Base-by-base conservation (phyloP, 2,113 vertebrate genomes). In the Eulacestoma nigropectus region DNA sequence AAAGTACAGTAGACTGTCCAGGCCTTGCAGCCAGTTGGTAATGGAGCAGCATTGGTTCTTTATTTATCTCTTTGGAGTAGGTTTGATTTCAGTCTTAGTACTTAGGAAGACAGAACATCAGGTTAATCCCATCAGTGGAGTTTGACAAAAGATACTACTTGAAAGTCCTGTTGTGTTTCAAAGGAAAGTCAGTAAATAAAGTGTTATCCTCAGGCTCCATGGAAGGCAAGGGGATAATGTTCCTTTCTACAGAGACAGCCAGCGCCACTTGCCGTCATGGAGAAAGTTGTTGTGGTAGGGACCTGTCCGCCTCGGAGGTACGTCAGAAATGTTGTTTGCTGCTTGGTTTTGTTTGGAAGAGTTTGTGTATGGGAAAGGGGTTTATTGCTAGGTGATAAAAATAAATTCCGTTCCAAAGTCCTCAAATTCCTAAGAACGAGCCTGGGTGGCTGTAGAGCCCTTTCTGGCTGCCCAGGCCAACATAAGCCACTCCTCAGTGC, bases 261-360 rank as follows among this genome's bases (percentile, higher is more conserved):
- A 3, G 56, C 7, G 5, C 35, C 3, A 1, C 32, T 72, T 1
- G 0, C 18, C 72, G 27, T 47, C 15, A 11, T 29, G 52, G 35
- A 19, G 39, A 59, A 76, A 68, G 20, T 33, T 75, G 42, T 26
- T 63, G 16, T 67, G 70, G 55, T 50, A 46, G 46, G 27, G 33
- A 9, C 41, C 44, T 69, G 37, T n/a, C 60, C 41, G 25, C 21
- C 55, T 35, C 32, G n/a, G 39, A 78, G 13, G 19, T 49, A 18
- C 2, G 5, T 70, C 60, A 65, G 57, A 91, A 70, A 57, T 62
- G 47, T 41, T 49, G 18, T 60, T 59, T 53, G 32, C 67, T 93
- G 59, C 52, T 52, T 88, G 30, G 35, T 70, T 82, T 53, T 87
- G 19, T 82, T 79, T 79, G 75, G 49, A 83, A 86, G 46, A 69